Conservation (phyloP, 64 coral and sea anemone species). For the Stichodactyla helianthus region DNA sequence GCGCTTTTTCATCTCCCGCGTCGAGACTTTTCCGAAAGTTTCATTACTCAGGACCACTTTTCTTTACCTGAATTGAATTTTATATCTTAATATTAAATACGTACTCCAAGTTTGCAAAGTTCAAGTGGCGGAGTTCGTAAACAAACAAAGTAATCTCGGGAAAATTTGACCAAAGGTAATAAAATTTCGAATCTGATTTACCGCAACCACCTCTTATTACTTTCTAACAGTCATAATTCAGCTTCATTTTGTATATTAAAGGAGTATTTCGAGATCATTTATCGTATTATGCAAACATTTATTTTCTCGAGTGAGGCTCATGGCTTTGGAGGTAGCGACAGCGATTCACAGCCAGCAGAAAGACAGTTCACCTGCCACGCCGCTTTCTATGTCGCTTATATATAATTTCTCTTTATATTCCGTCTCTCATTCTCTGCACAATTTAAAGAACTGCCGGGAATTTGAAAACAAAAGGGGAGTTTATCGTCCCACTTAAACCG, state of each 20-base stretch:
- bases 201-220: neutral
- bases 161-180: neutral
- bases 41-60: neutral
- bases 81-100: slow-evolving; percentile 16
- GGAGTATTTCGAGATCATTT: slow-evolving; percentile 3
- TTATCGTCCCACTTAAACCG: slow-evolving; percentile 6
- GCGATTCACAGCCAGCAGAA: neutral
- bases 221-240: slow-evolving; percentile 4
- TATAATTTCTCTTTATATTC: neutral
- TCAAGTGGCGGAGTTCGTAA: slow-evolving; percentile 1
- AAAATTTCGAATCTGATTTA: neutral
- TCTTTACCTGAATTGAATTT: slow-evolving; percentile 12
- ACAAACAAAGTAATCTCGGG: neutral
- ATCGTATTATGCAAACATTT: neutral
- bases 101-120: slow-evolving; percentile 18
- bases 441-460: slow-evolving; percentile 1
- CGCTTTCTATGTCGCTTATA: neutral
- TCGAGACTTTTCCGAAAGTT: neutral
- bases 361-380: neutral
- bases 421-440: neutral
- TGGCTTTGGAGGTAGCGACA: neutral
- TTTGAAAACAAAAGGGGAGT: neutral
- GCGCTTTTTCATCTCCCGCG: slow-evolving; percentile 8
- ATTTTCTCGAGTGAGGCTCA: neutral
- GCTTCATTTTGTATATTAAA: slow-evolving; percentile 6